A percentile compares a stretch with the other conserved stretches of the same genome.
phyloP scores from a whole-genome alignment of 1,140 invertebrate genomes.

The Nymphalis io region DNA sequence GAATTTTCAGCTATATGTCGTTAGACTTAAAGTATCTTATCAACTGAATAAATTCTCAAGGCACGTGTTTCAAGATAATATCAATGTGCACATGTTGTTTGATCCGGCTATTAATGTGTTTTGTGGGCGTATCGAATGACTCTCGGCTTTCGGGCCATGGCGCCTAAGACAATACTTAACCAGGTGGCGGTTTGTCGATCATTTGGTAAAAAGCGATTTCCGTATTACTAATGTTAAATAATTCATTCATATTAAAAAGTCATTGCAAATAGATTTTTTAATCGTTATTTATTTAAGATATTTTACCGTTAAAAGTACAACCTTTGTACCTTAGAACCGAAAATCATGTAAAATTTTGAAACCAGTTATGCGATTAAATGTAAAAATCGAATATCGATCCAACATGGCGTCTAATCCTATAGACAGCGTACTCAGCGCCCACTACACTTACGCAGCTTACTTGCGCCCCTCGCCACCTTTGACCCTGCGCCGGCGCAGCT shows the following conservation, averaged over 20 bases:
- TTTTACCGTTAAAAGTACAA: too few relatives aligned
- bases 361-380: not conserved
- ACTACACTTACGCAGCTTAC: conserved; percentile 59
- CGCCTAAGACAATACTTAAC: conserved; percentile 60
- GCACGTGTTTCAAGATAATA: conserved; percentile 68
- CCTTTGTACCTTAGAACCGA: too few relatives aligned
- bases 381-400: conserved; percentile 25
- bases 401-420: conserved; percentile 62
- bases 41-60: conserved; percentile 13
- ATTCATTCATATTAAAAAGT: not conserved
- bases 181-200: conserved; percentile 53
- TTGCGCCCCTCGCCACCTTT: conserved; percentile 73
- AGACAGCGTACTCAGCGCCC: conserved; percentile 60
- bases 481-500: conserved; percentile 75
- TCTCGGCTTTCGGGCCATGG: conserved; percentile 54
- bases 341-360: not conserved
- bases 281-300: too few relatives aligned
- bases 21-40: conserved; percentile 36
- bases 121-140: conserved; percentile 76
- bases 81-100: conserved; percentile 72
- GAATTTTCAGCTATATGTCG: not conserved
- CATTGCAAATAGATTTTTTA: not conserved
- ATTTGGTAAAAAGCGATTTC: conserved; percentile 42
- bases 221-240: conserved; percentile 17
- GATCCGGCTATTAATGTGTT: conserved; percentile 74